Conservation (phyloP, 2,797 vertebrate species). For the Protosalanx chinensis region DNA sequence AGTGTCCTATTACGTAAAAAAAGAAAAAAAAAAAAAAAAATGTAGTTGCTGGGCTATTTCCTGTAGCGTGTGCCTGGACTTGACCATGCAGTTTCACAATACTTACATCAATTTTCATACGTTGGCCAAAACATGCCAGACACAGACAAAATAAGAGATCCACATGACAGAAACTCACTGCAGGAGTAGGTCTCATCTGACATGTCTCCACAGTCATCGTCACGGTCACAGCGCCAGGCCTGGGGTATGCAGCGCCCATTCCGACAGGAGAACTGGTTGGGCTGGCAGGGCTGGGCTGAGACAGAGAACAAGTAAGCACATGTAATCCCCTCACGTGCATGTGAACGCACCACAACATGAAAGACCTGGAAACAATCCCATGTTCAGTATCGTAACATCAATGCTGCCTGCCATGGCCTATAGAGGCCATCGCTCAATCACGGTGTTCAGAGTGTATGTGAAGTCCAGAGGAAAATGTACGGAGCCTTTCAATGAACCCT, state of each 20-base stretch:
- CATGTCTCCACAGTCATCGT: constrained; percentile 92
- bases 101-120: constrained; percentile 2
- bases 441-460: constrained; percentile 16
- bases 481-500: constrained; percentile 24
- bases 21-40: neutral
- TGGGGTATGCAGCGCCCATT: constrained; percentile 91
- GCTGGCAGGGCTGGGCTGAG: constrained; percentile 87
- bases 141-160: no score
- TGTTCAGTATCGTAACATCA: constrained; percentile 30
- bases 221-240: constrained; percentile 91
- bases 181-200: constrained; percentile 88
- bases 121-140: constrained; percentile 11
- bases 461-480: constrained; percentile 30
- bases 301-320: constrained; percentile 10
- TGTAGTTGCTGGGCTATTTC: constrained; percentile 26
- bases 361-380: constrained; percentile 52
- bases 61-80: constrained; percentile 15
- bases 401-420: constrained; percentile 29
- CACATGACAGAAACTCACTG: constrained; percentile 72
- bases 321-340: constrained; percentile 53
- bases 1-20: no score
- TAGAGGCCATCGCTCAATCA: constrained; percentile 49
- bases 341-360: constrained; percentile 38
- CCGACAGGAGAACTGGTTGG: constrained; percentile 87
- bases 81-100: constrained; percentile 15